These are phyloP conservation scores for Pardosa pseudoannulata DNA, from an alignment of 2,888 invertebrate genomes.

Conservation along the genomic window DNA sequence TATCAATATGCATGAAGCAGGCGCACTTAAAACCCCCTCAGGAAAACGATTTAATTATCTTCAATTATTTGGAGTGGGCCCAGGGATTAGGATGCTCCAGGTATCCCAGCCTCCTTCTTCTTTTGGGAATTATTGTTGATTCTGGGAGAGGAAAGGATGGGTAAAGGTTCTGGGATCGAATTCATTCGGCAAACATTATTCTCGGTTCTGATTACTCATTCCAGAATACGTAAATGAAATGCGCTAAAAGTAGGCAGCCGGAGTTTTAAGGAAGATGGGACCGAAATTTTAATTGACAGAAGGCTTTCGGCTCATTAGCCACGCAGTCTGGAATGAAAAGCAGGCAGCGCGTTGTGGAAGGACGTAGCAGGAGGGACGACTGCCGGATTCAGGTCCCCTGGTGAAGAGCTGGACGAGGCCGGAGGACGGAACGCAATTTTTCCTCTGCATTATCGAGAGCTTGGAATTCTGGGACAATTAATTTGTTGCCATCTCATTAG, in stretches of 20 bases:
- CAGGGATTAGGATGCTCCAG: constrained; percentile 57
- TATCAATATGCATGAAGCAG: constrained; percentile 70
- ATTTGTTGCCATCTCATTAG: constrained; percentile 17
- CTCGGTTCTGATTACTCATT: constrained; percentile 67
- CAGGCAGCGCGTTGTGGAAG: constrained; percentile 11
- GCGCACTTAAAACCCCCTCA: constrained; percentile 62
- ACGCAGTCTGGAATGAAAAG: constrained; percentile 4
- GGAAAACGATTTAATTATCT: constrained; percentile 72
- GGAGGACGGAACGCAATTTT: not conserved
- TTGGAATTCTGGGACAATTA: not conserved
- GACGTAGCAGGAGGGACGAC: constrained; percentile 17
- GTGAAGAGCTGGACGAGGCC: constrained; percentile 2
- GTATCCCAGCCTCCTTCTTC: constrained; percentile 38
- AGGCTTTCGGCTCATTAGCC: constrained; percentile 54
- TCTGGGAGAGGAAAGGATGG: constrained; percentile 28
- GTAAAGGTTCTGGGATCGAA: constrained; percentile 39
- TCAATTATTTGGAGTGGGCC: constrained; percentile 71
- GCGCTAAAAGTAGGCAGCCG: constrained; percentile 55
- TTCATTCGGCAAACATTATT: constrained; percentile 72
- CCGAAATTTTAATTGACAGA: constrained; percentile 66
- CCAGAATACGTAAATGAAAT: constrained; percentile 66
- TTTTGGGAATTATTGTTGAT: constrained; percentile 72
- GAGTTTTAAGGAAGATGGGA: constrained; percentile 48
- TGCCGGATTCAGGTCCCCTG: not conserved
- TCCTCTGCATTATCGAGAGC: not conserved